Base-by-base conservation (phyloP, 1,140 invertebrate species). In the Drosophila trapezifrons region DNA sequence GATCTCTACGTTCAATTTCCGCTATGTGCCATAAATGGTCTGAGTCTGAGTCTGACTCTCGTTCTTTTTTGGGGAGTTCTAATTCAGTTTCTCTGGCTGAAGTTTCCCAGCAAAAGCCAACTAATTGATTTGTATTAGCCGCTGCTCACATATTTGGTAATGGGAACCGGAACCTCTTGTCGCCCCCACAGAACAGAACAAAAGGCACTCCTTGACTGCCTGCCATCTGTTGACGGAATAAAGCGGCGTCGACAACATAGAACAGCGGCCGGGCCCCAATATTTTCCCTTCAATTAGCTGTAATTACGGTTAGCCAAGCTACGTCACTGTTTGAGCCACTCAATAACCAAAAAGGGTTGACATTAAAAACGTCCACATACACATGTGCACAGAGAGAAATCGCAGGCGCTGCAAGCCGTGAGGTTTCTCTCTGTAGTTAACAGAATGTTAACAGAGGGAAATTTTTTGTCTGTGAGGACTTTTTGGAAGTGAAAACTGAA, bases 81-180 rank as follows among this genome's bases (percentile, higher is more conserved):
- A 35, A 67, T 57, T 55, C 25, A 27, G 25, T 5, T 59, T 32
- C 22, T 18, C 27, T 42, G 7, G 40, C 59, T 25, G 12, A 80
- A 67, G 56, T 73, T 79, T 76, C 62, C 46, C 65, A 65, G 65
- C 70, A 35, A 52, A 80, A 74, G 45, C 29, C 52, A 69, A 57
- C 66, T 74, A 75, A 86, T 86, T 80, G 60, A 86, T 62, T 76
- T 76, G 22, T 59, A 69, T 69, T 65, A 27, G 47, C 43, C 42
- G 55, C 15, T 51, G 58, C 22, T n/a, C n/a, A 25, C 78, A 62
- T 69, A 81, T 75, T 78, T 78, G 81, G 82, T 20, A 60, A 54
- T 58, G 49, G 25, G 49, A 54, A 42, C 55, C 55, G 25, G 49
- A 54, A 42, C 55, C 55, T 51, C 13, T 17, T 43, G 55, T 20